phyloP scores from a whole-genome alignment of 23 tunicate species.

The Diplosoma virens region DNA sequence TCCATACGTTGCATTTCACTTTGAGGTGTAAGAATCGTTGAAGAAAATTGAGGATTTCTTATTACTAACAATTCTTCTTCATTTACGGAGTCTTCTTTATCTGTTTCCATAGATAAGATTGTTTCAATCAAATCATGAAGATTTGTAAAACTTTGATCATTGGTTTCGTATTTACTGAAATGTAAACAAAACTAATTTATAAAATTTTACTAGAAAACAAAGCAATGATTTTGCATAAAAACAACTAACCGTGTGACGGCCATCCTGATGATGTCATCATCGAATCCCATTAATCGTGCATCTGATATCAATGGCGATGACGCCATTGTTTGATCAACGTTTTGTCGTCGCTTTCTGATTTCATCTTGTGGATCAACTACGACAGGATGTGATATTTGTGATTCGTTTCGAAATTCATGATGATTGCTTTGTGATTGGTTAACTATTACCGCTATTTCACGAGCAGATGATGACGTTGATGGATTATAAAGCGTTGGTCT shows the following conservation, averaged over 20 bases:
- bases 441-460: background rate
- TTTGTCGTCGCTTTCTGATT: constrained; percentile 8
- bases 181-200: no score
- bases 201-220: no score
- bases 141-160: background rate
- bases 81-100: background rate
- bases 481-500: constrained; percentile 27
- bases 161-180: constrained; percentile 1
- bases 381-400: background rate
- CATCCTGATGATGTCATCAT: constrained; percentile 9
- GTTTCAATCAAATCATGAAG: background rate
- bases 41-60: background rate
- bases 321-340: constrained; percentile 24
- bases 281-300: constrained; percentile 58
- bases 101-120: background rate
- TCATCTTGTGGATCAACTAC: constrained; percentile 45
- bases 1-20: constrained; percentile 34
- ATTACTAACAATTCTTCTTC: background rate
- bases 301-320: constrained; percentile 23
- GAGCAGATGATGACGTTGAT: background rate
- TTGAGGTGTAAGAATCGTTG: background rate
- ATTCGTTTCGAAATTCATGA: background rate
- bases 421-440: background rate
- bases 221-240: background rate
- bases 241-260: constrained; percentile 42